Conservation (phyloP, 1,140 invertebrate genomes). For the Drosophila athabasca region DNA sequence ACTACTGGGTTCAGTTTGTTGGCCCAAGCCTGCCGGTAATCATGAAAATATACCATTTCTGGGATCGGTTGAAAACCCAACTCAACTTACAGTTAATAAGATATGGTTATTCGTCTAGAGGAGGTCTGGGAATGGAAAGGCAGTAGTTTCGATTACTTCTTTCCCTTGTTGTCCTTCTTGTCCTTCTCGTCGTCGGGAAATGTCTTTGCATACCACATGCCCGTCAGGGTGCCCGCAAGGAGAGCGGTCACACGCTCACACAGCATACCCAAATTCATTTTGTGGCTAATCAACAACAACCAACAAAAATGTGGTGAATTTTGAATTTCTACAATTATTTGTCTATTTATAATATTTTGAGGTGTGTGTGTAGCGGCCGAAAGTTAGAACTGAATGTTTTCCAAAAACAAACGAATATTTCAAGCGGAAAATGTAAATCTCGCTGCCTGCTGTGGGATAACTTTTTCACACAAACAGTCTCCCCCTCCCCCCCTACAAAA, state of each 20-base stretch:
- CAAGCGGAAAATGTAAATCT: constrained; percentile 15
- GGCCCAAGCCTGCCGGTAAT: too few species aligned
- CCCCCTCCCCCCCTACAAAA: not conserved
- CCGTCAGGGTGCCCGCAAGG: constrained; percentile 54
- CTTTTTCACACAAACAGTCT: not conserved
- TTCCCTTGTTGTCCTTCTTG: constrained; percentile 33
- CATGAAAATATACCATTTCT: too few species aligned
- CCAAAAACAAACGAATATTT: not conserved
- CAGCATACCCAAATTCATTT: constrained; percentile 52
- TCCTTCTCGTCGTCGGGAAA: constrained; percentile 40
- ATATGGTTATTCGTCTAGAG: too few species aligned
- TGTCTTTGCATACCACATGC: constrained; percentile 64
- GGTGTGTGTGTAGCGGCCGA: constrained; percentile 16
- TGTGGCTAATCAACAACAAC: not conserved
- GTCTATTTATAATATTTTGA: constrained; percentile 11
- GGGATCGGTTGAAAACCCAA: too few species aligned
- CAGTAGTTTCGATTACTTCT: not conserved
- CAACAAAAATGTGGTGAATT: not conserved
- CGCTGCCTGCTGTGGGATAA: constrained; percentile 23
- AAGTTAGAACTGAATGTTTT: constrained; percentile 21
- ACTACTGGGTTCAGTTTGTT: too few species aligned
- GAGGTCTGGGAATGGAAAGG: too few species aligned
- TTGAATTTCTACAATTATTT: too few species aligned
- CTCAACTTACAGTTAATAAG: too few species aligned
- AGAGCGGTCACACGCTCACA: constrained; percentile 63